These are phyloP conservation scores for Xenopus laevis DNA, from an alignment of 2,113 vertebrate species.

Conservation along the genomic window DNA sequence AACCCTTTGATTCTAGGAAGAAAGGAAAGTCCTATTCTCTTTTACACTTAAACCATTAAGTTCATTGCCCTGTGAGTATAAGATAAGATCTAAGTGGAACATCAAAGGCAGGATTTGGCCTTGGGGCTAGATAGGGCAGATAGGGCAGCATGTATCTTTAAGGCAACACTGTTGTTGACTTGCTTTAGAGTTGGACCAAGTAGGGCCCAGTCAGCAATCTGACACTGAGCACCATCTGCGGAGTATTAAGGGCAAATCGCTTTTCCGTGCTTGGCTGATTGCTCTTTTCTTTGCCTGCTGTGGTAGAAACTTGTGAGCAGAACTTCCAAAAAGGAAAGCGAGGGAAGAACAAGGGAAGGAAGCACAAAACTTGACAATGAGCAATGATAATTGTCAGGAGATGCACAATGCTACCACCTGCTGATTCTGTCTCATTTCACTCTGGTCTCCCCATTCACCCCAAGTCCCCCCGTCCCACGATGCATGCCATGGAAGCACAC, in stretches of 20 bases:
- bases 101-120: neutral
- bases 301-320: slow-evolving; percentile 14
- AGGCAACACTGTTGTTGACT: neutral
- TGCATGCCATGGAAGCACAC: neutral
- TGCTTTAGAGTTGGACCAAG: neutral
- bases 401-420: slow-evolving; percentile 38
- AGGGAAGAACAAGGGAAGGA: neutral
- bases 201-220: slow-evolving; percentile 10
- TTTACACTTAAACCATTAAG: no score
- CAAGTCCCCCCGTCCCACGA: neutral
- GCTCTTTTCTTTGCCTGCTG: slow-evolving; percentile 6
- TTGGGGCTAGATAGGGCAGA: neutral
- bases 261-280: neutral
- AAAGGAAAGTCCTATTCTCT: no score
- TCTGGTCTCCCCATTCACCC: neutral
- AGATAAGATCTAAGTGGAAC: no score
- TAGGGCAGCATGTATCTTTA: neutral
- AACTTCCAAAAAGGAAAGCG: slow-evolving; percentile 3
- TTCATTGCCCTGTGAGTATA: no score
- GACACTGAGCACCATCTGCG: slow-evolving; percentile 16
- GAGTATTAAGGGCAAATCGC: slow-evolving; percentile 10
- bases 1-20: no score
- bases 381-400: slow-evolving; percentile 39
- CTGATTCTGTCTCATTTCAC: slow-evolving; percentile 9
- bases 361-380: slow-evolving; percentile 42